phyloP scores from a whole-genome alignment of 2,113 vertebrate genomes.

The Nymphicus hollandicus region DNA sequence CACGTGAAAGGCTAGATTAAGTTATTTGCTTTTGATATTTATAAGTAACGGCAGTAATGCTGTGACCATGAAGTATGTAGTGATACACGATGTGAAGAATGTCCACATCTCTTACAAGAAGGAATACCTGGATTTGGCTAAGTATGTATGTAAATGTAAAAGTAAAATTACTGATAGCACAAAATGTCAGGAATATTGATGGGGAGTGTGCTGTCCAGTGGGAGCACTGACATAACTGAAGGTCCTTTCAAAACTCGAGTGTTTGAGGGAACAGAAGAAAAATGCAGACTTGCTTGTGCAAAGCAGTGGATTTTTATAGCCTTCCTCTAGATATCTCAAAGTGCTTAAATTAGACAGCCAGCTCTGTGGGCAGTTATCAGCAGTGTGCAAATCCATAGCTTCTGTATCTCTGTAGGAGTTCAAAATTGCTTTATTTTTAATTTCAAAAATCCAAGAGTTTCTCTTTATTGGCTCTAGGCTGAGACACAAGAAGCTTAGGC shows the following conservation, averaged over 20 bases:
- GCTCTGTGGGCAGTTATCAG: background rate
- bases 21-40: background rate
- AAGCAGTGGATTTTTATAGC: background rate
- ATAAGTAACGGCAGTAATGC: background rate
- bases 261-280: background rate
- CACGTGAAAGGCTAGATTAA: background rate
- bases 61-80: rapidly evolving
- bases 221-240: rapidly evolving
- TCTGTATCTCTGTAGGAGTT: background rate
- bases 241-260: background rate
- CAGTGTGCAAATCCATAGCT: background rate
- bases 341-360: background rate
- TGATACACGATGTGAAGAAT: background rate
- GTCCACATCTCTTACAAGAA: background rate
- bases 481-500: background rate
- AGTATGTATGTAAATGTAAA: background rate
- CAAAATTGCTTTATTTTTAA: background rate
- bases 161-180: background rate
- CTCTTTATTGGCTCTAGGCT: background rate
- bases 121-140: background rate
- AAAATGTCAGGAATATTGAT: background rate
- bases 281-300: background rate
- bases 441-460: background rate
- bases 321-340: background rate
- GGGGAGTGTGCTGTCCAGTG: background rate